phyloP scores from a whole-genome alignment of 2,797 vertebrate species.

The Lutjanus campechanus region DNA sequence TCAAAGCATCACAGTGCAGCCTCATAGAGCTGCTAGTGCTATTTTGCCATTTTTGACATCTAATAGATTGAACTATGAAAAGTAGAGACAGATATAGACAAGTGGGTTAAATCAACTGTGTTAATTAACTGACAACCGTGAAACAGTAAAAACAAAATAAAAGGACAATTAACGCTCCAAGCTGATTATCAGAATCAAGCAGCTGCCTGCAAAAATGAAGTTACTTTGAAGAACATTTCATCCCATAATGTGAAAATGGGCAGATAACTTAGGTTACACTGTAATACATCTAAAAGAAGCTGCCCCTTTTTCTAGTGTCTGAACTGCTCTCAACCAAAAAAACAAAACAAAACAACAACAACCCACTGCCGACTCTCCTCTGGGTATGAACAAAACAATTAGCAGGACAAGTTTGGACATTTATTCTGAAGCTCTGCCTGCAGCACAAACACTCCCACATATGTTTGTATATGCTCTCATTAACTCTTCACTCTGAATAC shows the following conservation, averaged over 20 bases:
- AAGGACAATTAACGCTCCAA: background rate
- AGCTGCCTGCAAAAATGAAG: background rate
- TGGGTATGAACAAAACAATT: background rate
- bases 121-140: background rate
- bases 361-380: background rate
- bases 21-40: too few relatives aligned
- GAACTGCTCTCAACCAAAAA: background rate
- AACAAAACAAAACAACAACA: too few relatives aligned
- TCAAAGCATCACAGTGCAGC: background rate
- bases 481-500: background rate
- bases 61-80: background rate
- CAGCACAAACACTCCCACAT: slow-evolving; percentile 17
- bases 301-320: background rate
- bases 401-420: slow-evolving; percentile 4
- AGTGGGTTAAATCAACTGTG: background rate
- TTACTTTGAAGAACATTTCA: background rate
- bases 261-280: background rate
- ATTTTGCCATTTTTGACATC: too few relatives aligned
- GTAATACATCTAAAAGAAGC: background rate
- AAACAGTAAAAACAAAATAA: background rate
- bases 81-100: background rate
- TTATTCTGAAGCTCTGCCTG: background rate
- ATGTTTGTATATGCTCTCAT: background rate
- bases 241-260: background rate
- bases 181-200: background rate